A percentile compares a stretch with the other conserved stretches of the same genome.
phyloP scores from a whole-genome alignment of 1,140 invertebrate genomes.

The Leptonema lineaticorne region DNA sequence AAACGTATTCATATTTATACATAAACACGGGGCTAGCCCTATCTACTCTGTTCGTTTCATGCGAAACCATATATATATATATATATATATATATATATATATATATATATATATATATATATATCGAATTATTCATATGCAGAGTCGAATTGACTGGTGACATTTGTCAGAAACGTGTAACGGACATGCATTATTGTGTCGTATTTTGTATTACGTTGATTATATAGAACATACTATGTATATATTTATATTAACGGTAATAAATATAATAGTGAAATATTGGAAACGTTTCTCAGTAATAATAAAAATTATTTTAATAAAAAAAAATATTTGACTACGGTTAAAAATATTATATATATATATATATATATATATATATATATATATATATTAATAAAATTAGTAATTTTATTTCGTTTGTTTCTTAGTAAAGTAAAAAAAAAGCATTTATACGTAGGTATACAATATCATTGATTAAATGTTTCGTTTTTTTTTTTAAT shows the following conservation, averaged over 20 bases:
- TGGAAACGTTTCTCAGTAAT: background rate
- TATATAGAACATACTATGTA: too few species aligned
- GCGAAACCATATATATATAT: background rate
- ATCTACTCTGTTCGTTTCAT: too few species aligned
- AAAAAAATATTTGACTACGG: too few species aligned
- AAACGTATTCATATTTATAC: constrained; percentile 16
- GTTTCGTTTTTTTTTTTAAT: too few species aligned
- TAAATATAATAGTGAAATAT: background rate
- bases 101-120: background rate
- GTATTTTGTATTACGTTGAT: background rate
- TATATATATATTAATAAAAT: too few species aligned
- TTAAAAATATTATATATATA: too few species aligned
- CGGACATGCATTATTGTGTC: constrained; percentile 7
- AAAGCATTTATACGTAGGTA: too few species aligned
- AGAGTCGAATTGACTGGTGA: constrained; percentile 12
- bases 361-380: too few species aligned
- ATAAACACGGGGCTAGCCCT: background rate
- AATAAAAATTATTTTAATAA: too few species aligned
- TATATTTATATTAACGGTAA: background rate
- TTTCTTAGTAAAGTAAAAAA: too few species aligned
- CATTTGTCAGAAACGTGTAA: constrained; percentile 16
- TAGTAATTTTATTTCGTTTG: too few species aligned
- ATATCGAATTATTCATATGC: constrained; percentile 7
- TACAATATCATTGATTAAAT: too few species aligned
- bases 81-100: background rate